Conservation (phyloP, 1,140 invertebrate species). For the Oedothorax gibbosus region DNA sequence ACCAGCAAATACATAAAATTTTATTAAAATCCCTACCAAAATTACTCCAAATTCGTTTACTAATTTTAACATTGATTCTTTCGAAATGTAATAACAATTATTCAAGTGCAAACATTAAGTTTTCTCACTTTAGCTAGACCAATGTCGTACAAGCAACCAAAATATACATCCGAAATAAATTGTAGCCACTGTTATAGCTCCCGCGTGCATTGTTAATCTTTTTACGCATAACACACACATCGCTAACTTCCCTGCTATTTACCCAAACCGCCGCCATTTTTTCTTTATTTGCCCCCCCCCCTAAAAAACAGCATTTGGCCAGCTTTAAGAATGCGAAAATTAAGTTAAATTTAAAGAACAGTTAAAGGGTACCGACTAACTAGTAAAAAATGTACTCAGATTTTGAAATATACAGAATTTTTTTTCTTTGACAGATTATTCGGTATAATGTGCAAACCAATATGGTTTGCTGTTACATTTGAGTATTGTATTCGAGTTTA, state of each 20-base stretch:
- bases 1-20: too few relatives aligned
- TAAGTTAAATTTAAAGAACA: too few relatives aligned
- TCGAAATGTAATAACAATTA: background rate
- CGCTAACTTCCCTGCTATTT: constrained; percentile 46
- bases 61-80: too few relatives aligned
- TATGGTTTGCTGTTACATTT: too few relatives aligned
- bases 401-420: too few relatives aligned
- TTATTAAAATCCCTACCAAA: too few relatives aligned
- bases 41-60: too few relatives aligned
- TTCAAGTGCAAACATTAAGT: constrained; percentile 31
- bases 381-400: too few relatives aligned
- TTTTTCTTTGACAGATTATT: too few relatives aligned
- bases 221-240: constrained; percentile 54
- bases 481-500: too few relatives aligned
- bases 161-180: constrained; percentile 52
- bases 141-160: constrained; percentile 40
- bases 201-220: constrained; percentile 60
- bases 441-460: too few relatives aligned
- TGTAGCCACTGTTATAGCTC: constrained; percentile 57
- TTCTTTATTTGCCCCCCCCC: constrained; percentile 30
- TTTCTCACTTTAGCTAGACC: constrained; percentile 20
- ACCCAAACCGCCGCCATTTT: constrained; percentile 12
- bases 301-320: constrained; percentile 51
- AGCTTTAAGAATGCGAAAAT: background rate
- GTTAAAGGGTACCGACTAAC: too few relatives aligned